Base-by-base conservation (phyloP, 2,888 invertebrate species). In the Watsonalla cultraria region DNA sequence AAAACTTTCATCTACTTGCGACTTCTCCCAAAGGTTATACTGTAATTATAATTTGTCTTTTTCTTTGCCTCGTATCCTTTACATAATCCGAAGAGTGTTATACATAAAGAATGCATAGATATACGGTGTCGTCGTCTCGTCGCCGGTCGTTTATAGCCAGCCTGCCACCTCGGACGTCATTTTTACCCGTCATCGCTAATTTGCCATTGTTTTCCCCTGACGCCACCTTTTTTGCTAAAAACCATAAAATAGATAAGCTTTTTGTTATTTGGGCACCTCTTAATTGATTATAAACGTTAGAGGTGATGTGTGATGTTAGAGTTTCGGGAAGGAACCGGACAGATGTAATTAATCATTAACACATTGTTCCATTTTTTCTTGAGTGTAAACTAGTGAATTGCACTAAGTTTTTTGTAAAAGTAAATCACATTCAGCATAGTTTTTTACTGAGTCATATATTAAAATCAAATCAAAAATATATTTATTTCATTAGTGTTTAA, bases 111-210 rank as follows among this genome's bases (percentile, higher is more conserved):
- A n/a, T n/a, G n/a, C n/a, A n/a, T n/a, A n/a, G n/a, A n/a, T n/a
- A n/a, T n/a, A n/a, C n/a, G n/a, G n/a, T n/a, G n/a, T n/a, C 77
- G 62, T 74, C 75, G 76, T 68, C 60, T 54, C 76, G 75, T 63
- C 61, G 61, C 64, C 54, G 47, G 52, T 57, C 64, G 64, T 82
- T 78, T 80, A 79, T 77, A 78, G 74, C 80, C 65, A 62, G 66
- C 58, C 66, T 11, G 42, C 65, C 61, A 66, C 76, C 75, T 69
- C 74, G 67, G 75, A 76, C 82, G 80, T 88, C 86, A 89, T 88
- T 90, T 88, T 88, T 88, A 85, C 77, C 84, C 87, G 89, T 89
- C 90, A 88, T 77, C 82, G 76, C 89, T 90, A 90, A 90, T 90
- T 90, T 83, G 87, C 88, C 79, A 90, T 90, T 90, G 90, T 90